A percentile compares a stretch with the other conserved stretches of the same genome.
Conservation (phyloP, 2,888 invertebrate genomes). For the Parelbella ahira region DNA sequence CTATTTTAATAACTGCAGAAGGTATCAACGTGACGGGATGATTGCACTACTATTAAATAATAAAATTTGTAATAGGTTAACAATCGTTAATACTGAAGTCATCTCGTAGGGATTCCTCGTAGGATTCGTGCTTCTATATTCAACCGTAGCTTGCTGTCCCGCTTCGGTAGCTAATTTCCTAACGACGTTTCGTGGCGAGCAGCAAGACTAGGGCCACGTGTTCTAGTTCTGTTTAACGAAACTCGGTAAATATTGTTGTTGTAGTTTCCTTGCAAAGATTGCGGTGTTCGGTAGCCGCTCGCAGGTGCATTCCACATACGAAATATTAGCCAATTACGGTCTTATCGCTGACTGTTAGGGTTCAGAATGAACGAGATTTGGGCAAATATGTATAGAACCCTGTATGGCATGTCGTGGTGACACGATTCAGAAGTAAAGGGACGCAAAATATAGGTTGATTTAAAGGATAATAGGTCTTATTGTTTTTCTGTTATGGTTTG, state of each 20-base stretch:
- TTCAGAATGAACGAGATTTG: slow-evolving; percentile 47
- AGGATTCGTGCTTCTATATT: too few relatives aligned
- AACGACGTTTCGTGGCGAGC: slow-evolving; percentile 3
- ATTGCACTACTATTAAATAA: too few relatives aligned
- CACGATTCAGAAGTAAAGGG: slow-evolving; percentile 36
- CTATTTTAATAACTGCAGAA: too few relatives aligned
- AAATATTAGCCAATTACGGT: slow-evolving; percentile 36
- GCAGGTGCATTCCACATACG: slow-evolving; percentile 59
- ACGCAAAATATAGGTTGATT: too few relatives aligned
- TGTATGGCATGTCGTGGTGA: slow-evolving; percentile 64
- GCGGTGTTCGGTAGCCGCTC: slow-evolving; percentile 51
- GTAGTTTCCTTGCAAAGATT: slow-evolving; percentile 42
- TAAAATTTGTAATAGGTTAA: too few relatives aligned
- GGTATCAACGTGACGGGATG: too few relatives aligned
- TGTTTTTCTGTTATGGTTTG: slow-evolving; percentile 41
- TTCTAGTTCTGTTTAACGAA: slow-evolving; percentile 45
- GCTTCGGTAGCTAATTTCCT: slow-evolving; percentile 4
- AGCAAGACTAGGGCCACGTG: slow-evolving; percentile 32
- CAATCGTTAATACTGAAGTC: too few relatives aligned
- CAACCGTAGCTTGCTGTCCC: too few relatives aligned
- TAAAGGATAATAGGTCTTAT: too few relatives aligned
- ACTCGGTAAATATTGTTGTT: slow-evolving; percentile 50
- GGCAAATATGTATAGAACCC: slow-evolving; percentile 68
- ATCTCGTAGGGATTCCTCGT: too few relatives aligned
- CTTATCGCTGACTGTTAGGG: slow-evolving; percentile 48